These are phyloP conservation scores for Ptychodera flava DNA, from an alignment of 35 echinoderm and acorn worm species.

Conservation along the genomic window DNA sequence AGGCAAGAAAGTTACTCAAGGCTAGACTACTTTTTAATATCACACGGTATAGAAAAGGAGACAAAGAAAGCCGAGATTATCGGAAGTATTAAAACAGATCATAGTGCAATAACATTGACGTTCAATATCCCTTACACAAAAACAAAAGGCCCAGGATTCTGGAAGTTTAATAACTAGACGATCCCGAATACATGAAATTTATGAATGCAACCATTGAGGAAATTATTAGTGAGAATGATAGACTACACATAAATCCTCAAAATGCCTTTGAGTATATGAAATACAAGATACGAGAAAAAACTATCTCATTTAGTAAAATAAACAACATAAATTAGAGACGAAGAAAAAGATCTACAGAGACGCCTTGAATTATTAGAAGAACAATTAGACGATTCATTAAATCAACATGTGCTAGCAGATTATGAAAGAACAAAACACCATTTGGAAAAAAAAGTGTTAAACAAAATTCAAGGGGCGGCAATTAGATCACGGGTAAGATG, in stretches of 20 bases:
- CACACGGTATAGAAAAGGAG: background rate
- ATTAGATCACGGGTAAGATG: conserved; percentile 10
- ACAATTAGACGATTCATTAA: background rate
- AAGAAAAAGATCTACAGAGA: background rate
- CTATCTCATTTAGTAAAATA: background rate
- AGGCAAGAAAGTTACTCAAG: background rate
- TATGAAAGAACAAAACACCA: background rate
- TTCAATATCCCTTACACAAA: background rate
- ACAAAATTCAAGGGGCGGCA: background rate
- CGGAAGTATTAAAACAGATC: background rate
- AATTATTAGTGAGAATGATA: background rate
- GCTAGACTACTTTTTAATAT: background rate
- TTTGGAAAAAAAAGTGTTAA: background rate
- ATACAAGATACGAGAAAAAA: background rate
- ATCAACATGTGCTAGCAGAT: background rate
- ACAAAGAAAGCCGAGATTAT: background rate
- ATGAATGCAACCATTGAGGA: background rate
- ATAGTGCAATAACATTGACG: background rate
- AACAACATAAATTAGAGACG: background rate
- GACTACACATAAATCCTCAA: background rate
- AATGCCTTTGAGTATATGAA: background rate
- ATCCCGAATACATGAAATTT: background rate
- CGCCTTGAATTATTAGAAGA: background rate
- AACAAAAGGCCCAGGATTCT: background rate
- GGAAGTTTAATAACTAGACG: background rate